A percentile compares a stretch with the other conserved stretches of the same genome.
Evolutionary conservation across 2,888 invertebrate species (phyloP).

Genomic region (Calameuta filiformis): DNA sequence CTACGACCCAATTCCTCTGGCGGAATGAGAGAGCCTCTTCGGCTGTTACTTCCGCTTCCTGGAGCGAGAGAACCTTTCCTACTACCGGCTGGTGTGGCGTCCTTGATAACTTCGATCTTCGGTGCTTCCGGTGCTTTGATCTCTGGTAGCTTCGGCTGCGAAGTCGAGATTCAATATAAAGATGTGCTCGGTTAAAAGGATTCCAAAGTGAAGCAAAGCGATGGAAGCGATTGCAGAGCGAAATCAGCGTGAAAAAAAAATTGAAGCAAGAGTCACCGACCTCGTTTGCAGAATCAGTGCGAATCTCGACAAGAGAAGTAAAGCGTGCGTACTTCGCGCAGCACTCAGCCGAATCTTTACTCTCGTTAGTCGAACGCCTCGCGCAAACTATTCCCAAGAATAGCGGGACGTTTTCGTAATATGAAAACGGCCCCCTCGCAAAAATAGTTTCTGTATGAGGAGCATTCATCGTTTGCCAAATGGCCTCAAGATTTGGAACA

Average conservation of each 20-base stretch:
- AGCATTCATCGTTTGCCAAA: constrained; percentile 57
- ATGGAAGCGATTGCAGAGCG: not conserved
- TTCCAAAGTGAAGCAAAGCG: not conserved
- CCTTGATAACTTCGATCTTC: constrained; percentile 88
- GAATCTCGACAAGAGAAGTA: not conserved
- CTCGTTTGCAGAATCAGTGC: not conserved
- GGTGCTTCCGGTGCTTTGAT: constrained; percentile 78
- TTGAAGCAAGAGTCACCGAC: not conserved
- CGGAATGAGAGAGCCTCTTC: constrained; percentile 89
- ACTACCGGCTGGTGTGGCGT: constrained; percentile 78
- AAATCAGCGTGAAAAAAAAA: not conserved
- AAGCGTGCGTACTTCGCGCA: not conserved
- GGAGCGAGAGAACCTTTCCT: constrained; percentile 83
- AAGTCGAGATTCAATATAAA: constrained; percentile 14
- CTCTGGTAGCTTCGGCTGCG: constrained; percentile 67
- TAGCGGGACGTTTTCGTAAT: not conserved
- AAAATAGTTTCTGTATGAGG: constrained; percentile 54
- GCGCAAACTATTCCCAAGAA: not conserved
- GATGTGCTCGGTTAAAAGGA: not conserved
- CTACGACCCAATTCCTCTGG: constrained; percentile 88
- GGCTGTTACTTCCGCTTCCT: constrained; percentile 73
- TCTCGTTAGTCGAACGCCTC: not conserved
- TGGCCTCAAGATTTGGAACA: constrained; percentile 11
- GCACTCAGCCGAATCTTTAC: not conserved
- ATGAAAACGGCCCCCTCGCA: constrained; percentile 33